A percentile compares a stretch with the other conserved stretches of the same genome.
These are phyloP conservation scores for Hanleya hanleyi DNA, from an alignment of 2,888 invertebrate genomes.

Conservation along the genomic window DNA sequence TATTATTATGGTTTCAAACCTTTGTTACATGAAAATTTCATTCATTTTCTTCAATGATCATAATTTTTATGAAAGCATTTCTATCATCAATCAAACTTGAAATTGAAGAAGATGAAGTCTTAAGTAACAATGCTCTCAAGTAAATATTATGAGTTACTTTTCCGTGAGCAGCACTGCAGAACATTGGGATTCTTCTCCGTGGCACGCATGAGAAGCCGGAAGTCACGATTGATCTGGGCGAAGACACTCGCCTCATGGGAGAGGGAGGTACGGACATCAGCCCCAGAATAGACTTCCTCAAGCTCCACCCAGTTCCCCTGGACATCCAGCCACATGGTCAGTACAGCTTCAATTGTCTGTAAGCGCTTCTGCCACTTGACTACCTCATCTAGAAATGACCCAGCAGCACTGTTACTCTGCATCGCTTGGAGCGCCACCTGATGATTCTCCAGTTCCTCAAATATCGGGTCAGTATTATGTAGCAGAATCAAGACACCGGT, in stretches of 20 bases:
- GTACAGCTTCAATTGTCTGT: conserved; percentile 71
- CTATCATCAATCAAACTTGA: too few relatives aligned
- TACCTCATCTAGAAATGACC: conserved; percentile 72
- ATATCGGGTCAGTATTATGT: conserved; percentile 67
- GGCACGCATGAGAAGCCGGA: conserved; percentile 70
- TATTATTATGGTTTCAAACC: too few relatives aligned
- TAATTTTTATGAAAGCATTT: too few relatives aligned
- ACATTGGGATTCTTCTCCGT: conserved; percentile 73
- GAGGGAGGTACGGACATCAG: conserved; percentile 64
- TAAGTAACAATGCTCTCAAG: too few relatives aligned
- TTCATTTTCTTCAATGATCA: too few relatives aligned
- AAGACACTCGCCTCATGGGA: conserved; percentile 69
- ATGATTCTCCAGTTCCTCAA: conserved; percentile 72
- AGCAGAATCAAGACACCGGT: conserved; percentile 59
- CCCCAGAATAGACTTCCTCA: conserved; percentile 67
- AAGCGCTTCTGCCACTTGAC: conserved; percentile 72
- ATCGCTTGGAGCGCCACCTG: conserved; percentile 71
- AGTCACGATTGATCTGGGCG: conserved; percentile 67
- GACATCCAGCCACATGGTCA: conserved; percentile 71
- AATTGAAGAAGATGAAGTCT: too few relatives aligned
- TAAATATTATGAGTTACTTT: conserved; percentile 70
- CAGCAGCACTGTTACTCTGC: conserved; percentile 71
- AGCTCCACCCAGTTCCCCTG: conserved; percentile 72
- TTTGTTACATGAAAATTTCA: too few relatives aligned
- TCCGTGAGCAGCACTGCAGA: conserved; percentile 72